Percentiles rank a stretch among this genome's conserved stretches.
These are phyloP conservation scores for Lamellibrachia columna DNA, from an alignment of 2,888 invertebrate species.

Conservation along the genomic window DNA sequence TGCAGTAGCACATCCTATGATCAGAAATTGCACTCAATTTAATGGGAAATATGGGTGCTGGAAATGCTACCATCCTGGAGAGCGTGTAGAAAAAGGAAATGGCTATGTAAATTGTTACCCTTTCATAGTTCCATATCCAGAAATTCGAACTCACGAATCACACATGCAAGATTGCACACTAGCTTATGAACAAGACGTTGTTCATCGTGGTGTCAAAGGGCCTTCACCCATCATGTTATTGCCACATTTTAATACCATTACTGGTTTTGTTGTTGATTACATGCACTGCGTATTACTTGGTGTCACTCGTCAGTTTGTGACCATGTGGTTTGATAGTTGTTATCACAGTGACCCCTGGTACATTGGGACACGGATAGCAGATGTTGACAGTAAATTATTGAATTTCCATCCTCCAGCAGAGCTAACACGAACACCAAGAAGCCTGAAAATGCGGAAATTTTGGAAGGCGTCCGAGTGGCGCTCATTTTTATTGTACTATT, in stretches of 20 bases:
- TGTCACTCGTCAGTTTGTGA: conserved; percentile 37
- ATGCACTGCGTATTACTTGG: conserved; percentile 47
- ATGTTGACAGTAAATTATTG: conserved; percentile 16
- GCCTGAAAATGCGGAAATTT: conserved; percentile 23
- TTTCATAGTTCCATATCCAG: too few species aligned
- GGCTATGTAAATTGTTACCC: too few species aligned
- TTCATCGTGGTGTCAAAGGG: conserved; percentile 29
- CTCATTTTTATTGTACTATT: too few species aligned
- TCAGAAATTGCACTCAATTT: too few species aligned
- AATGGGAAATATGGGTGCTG: too few species aligned
- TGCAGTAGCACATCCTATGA: too few species aligned
- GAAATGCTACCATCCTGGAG: too few species aligned
- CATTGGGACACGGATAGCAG: conserved; percentile 18
- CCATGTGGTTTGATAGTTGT: conserved; percentile 39
- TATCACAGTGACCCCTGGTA: conserved; percentile 30
- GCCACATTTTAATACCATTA: conserved; percentile 40
- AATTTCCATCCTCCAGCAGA: conserved; percentile 31
- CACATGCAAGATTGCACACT: too few species aligned
- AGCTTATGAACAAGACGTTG: too few species aligned
- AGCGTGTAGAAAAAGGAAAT: too few species aligned
- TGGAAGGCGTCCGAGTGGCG: conserved; percentile 36
- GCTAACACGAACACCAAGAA: conserved; percentile 29
- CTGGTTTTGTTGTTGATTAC: conserved; percentile 43
- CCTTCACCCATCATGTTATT: conserved; percentile 24
- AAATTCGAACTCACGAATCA: too few species aligned